Conservation (phyloP, 2,113 vertebrate species). For the Catharus fuscescens region DNA sequence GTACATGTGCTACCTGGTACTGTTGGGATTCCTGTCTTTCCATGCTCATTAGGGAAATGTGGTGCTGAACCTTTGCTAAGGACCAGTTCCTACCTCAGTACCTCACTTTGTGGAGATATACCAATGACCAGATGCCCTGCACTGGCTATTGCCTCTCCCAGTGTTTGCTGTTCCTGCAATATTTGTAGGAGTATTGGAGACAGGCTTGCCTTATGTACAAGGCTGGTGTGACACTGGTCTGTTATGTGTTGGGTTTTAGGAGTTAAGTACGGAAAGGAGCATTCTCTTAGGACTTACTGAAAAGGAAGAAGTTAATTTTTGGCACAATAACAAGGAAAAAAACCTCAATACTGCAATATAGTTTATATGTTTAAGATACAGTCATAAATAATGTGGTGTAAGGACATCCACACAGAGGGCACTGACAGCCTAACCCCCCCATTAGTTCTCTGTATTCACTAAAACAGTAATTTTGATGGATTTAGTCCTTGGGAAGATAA, state of each 20-base stretch:
- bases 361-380: not conserved
- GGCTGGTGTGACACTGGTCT: not conserved
- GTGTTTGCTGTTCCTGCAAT: not conserved
- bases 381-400: not conserved
- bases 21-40: not conserved
- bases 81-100: not conserved
- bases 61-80: not conserved
- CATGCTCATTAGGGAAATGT: not conserved
- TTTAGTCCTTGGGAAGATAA: not conserved
- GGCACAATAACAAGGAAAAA: not conserved
- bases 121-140: too few species aligned
- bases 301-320: not conserved
- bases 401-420: not conserved
- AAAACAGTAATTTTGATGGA: not conserved
- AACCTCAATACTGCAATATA: not conserved
- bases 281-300: not conserved
- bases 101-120: not conserved
- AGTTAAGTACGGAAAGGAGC: not conserved
- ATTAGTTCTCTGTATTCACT: not conserved
- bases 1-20: not conserved
- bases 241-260: rapidly evolving
- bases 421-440: not conserved
- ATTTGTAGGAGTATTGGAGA: not conserved
- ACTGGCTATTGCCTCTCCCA: not conserved
- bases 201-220: rapidly evolving